phyloP scores from a whole-genome alignment of 2,888 invertebrate genomes.

The Macaria notata region DNA sequence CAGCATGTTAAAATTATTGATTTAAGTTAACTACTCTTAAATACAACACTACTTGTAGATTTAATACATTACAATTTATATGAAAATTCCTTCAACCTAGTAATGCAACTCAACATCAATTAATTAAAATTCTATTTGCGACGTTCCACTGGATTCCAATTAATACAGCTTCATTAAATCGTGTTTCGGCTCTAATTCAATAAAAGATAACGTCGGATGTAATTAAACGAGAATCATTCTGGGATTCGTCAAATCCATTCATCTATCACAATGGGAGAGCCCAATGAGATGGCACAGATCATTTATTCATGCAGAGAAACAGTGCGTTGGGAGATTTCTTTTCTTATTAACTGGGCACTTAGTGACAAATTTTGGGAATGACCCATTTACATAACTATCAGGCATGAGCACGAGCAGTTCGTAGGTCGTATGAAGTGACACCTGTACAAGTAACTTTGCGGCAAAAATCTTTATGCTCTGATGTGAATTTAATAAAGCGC shows the following conservation, averaged over 20 bases:
- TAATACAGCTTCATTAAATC: conserved; percentile 17
- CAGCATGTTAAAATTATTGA: too few species aligned
- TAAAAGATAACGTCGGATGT: conserved; percentile 21
- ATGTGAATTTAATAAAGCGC: too few species aligned
- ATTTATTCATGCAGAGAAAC: neutral
- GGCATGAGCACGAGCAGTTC: too few species aligned
- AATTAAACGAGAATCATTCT: conserved; percentile 22
- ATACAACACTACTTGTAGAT: too few species aligned
- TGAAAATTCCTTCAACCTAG: too few species aligned
- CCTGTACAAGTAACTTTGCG: too few species aligned
- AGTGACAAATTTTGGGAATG: neutral
- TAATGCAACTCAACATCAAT: neutral
- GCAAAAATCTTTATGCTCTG: too few species aligned
- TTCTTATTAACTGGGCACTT: too few species aligned
- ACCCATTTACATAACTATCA: neutral
- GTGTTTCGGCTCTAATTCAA: conserved; percentile 11
- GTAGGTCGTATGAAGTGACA: too few species aligned
- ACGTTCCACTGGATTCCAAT: conserved; percentile 10
- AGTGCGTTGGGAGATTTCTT: neutral
- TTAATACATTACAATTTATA: too few species aligned
- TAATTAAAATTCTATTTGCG: conserved; percentile 1
- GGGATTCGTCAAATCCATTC: conserved; percentile 23
- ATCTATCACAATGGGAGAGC: conserved; percentile 23
- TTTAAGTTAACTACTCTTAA: too few species aligned
- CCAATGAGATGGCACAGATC: conserved; percentile 11